Evolutionary conservation across 2,797 vertebrate species (phyloP).

Genomic region (Vultur gryphus): DNA sequence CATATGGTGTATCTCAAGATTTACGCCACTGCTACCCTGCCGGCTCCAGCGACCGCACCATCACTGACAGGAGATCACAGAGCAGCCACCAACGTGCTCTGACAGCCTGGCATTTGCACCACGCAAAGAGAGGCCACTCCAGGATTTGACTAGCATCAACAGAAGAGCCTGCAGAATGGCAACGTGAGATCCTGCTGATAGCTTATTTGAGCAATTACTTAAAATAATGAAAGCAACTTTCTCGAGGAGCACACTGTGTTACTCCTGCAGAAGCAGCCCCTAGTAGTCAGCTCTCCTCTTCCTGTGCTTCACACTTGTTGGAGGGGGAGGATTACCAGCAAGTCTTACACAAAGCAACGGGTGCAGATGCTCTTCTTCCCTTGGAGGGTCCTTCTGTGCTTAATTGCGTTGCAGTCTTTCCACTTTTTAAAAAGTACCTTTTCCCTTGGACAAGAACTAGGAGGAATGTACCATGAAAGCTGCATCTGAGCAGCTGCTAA

Average conservation of each 20-base stretch:
- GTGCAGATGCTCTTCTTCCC: not conserved
- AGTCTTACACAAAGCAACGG: not conserved
- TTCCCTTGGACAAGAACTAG: not conserved
- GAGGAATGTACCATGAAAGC: fast-evolving
- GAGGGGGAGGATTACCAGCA: not conserved
- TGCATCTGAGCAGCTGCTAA: not conserved
- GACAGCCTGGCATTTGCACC: fast-evolving
- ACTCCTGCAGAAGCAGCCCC: not conserved
- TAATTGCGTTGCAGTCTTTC: not conserved
- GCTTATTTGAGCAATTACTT: not conserved
- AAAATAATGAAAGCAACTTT: not conserved
- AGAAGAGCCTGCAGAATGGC: not conserved
- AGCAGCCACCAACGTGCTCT: fast-evolving
- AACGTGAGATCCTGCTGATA: not conserved
- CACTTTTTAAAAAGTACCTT: not conserved
- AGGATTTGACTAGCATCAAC: not conserved
- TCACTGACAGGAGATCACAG: fast-evolving
- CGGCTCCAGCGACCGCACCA: not conserved
- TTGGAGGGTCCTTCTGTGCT: not conserved
- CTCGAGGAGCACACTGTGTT: not conserved
- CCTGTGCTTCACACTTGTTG: not conserved
- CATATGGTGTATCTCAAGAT: fast-evolving
- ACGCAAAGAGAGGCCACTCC: fast-evolving
- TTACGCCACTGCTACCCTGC: not conserved
- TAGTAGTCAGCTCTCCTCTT: not conserved